phyloP scores from a whole-genome alignment of 1,140 invertebrate genomes.

The Panagrolaimus sp. region DNA sequence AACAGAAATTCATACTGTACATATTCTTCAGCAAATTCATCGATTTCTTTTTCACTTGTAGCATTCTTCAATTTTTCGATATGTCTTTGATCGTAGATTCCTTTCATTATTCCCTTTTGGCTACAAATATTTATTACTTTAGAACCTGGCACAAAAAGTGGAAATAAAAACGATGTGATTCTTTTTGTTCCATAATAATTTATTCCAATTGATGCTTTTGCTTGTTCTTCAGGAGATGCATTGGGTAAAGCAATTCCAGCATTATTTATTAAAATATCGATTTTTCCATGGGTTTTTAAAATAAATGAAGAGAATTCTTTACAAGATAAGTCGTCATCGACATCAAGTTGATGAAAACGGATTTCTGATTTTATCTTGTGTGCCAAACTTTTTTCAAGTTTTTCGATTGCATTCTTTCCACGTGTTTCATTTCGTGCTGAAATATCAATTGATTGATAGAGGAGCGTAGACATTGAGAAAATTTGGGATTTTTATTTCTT shows the following conservation, averaged over 20 bases:
- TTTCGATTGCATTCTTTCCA: slow-evolving; percentile 32
- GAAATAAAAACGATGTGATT: background rate
- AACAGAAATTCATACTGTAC: slow-evolving; percentile 29
- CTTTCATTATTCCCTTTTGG: background rate
- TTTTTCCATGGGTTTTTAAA: background rate
- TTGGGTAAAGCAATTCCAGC: background rate
- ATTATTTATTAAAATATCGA: background rate
- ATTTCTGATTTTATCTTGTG: slow-evolving; percentile 18
- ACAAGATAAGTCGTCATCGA: background rate
- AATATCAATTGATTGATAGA: background rate
- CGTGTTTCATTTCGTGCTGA: slow-evolving; percentile 32
- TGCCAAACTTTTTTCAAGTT: slow-evolving; percentile 26
- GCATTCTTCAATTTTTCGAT: slow-evolving; percentile 59
- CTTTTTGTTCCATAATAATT: background rate
- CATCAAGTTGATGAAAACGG: slow-evolving; percentile 21
- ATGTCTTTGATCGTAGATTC: background rate
- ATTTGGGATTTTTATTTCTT: no score
- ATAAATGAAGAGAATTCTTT: background rate
- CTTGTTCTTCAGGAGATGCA: background rate
- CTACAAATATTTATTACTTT: background rate
- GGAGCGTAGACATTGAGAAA: no score
- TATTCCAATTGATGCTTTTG: background rate
- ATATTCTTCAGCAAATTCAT: slow-evolving; percentile 66
- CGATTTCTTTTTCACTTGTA: slow-evolving; percentile 64
- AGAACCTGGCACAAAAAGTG: background rate